A percentile compares a stretch with the other conserved stretches of the same genome.
Conservation (phyloP, 2,113 vertebrate genomes). For the Laticauda laticaudata region DNA sequence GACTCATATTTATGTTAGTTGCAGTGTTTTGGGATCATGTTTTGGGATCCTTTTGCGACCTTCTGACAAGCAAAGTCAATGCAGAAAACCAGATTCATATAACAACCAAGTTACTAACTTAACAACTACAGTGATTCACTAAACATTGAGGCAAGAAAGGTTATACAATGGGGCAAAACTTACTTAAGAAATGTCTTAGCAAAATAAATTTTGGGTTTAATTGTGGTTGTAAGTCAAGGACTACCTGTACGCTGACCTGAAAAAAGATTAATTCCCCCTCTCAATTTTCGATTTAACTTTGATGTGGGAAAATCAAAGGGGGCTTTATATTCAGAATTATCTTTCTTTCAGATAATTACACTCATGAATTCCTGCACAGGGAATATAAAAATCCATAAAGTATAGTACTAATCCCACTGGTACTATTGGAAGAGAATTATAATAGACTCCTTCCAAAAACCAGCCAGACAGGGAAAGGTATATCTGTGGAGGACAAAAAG, state of each 20-base stretch:
- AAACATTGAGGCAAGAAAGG: background rate
- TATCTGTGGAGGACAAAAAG: background rate
- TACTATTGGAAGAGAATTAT: background rate
- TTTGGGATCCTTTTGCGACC: background rate
- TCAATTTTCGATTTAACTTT: background rate
- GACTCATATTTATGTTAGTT: background rate
- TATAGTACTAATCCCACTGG: background rate
- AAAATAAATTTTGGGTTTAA: background rate
- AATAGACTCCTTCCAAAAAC: background rate
- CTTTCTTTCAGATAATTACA: background rate
- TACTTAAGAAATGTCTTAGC: background rate
- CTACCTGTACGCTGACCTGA: background rate
- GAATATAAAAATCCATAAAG: background rate
- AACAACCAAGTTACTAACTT: background rate
- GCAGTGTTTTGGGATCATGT: background rate
- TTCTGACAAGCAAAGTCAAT: background rate
- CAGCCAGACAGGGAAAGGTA: background rate
- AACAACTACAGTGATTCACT: background rate
- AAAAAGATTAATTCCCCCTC: background rate
- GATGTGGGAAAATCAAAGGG: background rate
- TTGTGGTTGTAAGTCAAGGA: background rate
- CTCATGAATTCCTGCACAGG: background rate
- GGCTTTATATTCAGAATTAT: background rate
- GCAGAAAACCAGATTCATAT: background rate
- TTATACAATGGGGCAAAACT: background rate